phyloP scores from a whole-genome alignment of 2,888 invertebrate species.

The Ectropis crepuscularia region DNA sequence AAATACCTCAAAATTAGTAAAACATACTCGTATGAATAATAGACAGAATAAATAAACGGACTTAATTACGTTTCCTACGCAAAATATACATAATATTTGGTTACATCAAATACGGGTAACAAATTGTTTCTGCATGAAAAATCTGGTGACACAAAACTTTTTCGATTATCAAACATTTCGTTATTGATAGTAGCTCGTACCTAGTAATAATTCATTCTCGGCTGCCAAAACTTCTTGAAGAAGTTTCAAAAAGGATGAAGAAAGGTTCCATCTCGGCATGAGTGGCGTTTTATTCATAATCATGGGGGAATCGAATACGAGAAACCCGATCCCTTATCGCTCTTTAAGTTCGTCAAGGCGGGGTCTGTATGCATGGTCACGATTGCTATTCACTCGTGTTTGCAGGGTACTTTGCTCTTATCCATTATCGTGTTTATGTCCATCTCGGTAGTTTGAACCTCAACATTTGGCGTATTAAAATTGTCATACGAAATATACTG shows the following conservation, averaged over 20 bases:
- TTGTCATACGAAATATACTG: slow-evolving; percentile 91
- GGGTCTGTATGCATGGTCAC: slow-evolving; percentile 43
- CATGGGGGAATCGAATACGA: slow-evolving; percentile 58
- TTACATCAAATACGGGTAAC: slow-evolving; percentile 26
- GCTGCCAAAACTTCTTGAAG: slow-evolving; percentile 64
- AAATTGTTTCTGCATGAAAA: slow-evolving; percentile 47
- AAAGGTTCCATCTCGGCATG: slow-evolving; percentile 59
- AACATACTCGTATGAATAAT: not conserved
- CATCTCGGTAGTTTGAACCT: slow-evolving; percentile 74
- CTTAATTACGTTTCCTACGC: too few relatives aligned
- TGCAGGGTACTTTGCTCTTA: slow-evolving; percentile 68
- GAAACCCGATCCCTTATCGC: slow-evolving; percentile 50
- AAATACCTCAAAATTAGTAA: not conserved
- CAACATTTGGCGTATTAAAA: slow-evolving; percentile 71
- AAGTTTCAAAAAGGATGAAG: slow-evolving; percentile 65
- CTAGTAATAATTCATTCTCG: slow-evolving; percentile 69
- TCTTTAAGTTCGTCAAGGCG: slow-evolving; percentile 49
- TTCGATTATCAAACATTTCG: slow-evolving; percentile 72
- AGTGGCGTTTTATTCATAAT: slow-evolving; percentile 64
- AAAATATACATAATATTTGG: slow-evolving; percentile 22
- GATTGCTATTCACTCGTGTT: slow-evolving; percentile 55
- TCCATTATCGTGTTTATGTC: slow-evolving; percentile 78
- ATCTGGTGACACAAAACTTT: slow-evolving; percentile 62
- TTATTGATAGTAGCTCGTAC: slow-evolving; percentile 70
- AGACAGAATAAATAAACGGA: not conserved